These are phyloP conservation scores for Platypus cylindrus DNA, from an alignment of 2,888 invertebrate species.

Conservation along the genomic window DNA sequence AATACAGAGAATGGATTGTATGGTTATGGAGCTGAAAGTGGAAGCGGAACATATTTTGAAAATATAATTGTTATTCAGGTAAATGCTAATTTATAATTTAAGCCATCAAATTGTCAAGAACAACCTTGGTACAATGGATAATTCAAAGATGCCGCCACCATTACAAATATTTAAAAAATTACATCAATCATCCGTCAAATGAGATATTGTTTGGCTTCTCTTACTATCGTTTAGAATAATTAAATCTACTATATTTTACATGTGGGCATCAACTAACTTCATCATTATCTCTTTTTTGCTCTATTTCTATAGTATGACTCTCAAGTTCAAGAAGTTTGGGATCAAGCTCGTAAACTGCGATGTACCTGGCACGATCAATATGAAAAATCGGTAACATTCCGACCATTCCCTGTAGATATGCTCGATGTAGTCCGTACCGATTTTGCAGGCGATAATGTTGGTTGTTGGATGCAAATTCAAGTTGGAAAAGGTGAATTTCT, in stretches of 20 bases:
- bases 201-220: no score
- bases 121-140: no score
- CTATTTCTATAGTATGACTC: conserved; percentile 53
- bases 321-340: conserved; percentile 91
- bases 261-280: no score
- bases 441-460: conserved; percentile 89
- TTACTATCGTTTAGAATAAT: no score
- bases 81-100: conserved; percentile 1
- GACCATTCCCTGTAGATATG: conserved; percentile 93
- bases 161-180: no score
- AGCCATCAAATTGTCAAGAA: not conserved
- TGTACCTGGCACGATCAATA: conserved; percentile 95
- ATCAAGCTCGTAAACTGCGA: conserved; percentile 80
- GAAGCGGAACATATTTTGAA: conserved; percentile 86
- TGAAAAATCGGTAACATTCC: conserved; percentile 87
- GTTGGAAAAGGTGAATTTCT: conserved; percentile 59
- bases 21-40: conserved; percentile 77
- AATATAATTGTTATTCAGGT: conserved; percentile 81
- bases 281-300: not conserved
- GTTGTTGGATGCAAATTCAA: conserved; percentile 97
- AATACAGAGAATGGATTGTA: conserved; percentile 83
- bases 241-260: no score
- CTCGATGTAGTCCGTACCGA: conserved; percentile 88
- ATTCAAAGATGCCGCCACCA: no score
- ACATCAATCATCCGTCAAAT: no score